Evolutionary conservation across 2,888 invertebrate species (phyloP).

Genomic region (Incurvaria masculella): DNA sequence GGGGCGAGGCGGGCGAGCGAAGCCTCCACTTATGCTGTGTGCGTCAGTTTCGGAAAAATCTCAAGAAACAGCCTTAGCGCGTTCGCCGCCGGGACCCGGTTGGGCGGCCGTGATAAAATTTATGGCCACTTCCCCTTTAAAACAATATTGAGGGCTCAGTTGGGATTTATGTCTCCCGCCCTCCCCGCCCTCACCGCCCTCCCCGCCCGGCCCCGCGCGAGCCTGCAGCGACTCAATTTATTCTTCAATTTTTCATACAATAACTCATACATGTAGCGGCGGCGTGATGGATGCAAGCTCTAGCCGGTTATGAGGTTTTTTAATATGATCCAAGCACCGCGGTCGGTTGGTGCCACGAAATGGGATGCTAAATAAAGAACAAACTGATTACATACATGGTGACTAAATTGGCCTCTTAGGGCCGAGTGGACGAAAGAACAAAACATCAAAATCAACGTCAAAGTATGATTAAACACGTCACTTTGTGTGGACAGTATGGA

Average conservation of each 20-base stretch:
- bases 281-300: constrained; percentile 56
- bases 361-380: no score
- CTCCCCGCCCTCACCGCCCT: constrained; percentile 16
- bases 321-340: no score
- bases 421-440: no score
- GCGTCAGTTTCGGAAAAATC: not conserved
- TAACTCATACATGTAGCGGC: constrained; percentile 57
- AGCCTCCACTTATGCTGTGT: not conserved
- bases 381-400: no score
- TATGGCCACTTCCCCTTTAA: constrained; percentile 59
- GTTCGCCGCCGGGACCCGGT: constrained; percentile 20
- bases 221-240: constrained; percentile 56
- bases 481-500: no score
- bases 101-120: constrained; percentile 56
- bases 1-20: not conserved
- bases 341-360: no score
- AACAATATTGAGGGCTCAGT: constrained; percentile 60
- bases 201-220: not conserved
- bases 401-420: no score
- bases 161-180: constrained; percentile 58
- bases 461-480: no score
- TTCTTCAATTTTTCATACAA: constrained; percentile 59
- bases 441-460: no score
- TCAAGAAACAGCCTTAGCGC: not conserved
- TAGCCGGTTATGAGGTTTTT: no score